Base-by-base conservation (phyloP, 2,888 invertebrate species). In the Pheosia gnoma region DNA sequence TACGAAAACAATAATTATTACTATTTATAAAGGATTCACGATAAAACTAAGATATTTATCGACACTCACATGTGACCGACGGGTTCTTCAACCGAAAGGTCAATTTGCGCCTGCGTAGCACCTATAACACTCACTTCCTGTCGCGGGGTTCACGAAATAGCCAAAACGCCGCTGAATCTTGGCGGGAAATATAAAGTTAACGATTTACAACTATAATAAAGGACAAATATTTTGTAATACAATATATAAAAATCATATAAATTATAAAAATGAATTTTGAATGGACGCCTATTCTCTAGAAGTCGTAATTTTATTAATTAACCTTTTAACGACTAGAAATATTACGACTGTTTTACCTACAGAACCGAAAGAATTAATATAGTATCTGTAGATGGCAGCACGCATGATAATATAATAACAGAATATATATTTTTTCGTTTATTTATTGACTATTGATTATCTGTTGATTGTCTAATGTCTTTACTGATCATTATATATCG, bases 11-110 rank as follows among this genome's bases (percentile, higher is more conserved):
- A 82, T 86, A 85, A 85, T 81, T 82, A 85, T 77, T 83, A 88
- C 83, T 87, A 88, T 87, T 86, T 83, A 84, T 83, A 87, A 84
- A 77, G 87, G 85, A 87, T 87, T 88, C 89, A 88, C 92, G 82
- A 83, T 91, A 93, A 94, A 93, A 94, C 84, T 88, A 88, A 87
- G 88, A 92, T 94, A 93, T 93, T 93, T 93, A 94, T 93, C 93
- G 93, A 94, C 96, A 97, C 97, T 97, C 96, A 97, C 97, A 96
- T 97, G 97, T 97, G 96, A 96, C 96, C 96, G 96, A 96, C 96
- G 96, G 96, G 96, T 96, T 96, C 96, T 96, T 95, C 95, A 95
- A 96, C 96, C 96, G 96, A 96, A 96, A 96, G 96, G 95, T 94
- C 94, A 94, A 91, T 93, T 90, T 93, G 95, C 95, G 95, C 96